A percentile compares a stretch with the other conserved stretches of the same genome.
Conservation (phyloP, 2,113 vertebrate genomes). For the Ageneiosus marmoratus region DNA sequence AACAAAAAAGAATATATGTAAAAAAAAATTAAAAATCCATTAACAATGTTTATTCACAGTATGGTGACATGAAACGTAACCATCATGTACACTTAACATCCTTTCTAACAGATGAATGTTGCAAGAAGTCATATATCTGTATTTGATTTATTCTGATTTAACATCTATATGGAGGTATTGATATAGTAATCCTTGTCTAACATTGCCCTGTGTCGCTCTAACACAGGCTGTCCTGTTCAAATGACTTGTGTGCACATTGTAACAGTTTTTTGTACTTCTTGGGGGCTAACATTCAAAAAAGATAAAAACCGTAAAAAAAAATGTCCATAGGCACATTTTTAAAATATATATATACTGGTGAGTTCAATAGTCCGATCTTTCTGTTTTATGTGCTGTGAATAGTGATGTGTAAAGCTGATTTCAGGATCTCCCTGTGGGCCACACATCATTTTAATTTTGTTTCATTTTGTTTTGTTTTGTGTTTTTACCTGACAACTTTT, state of each 20-base stretch:
- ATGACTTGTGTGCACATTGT: constrained; percentile 57
- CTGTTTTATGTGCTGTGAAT: constrained; percentile 62
- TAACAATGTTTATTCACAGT: constrained; percentile 32
- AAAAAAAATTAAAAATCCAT: neutral
- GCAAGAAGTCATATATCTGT: constrained; percentile 51
- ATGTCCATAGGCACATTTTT: constrained; percentile 64
- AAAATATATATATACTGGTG: constrained; percentile 56
- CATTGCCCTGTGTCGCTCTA: constrained; percentile 51
- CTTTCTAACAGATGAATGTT: constrained; percentile 52
- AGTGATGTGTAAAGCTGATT: constrained; percentile 37
- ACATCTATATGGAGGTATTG: constrained; percentile 49
- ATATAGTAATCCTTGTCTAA: constrained; percentile 50
- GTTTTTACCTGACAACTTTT: constrained; percentile 52
- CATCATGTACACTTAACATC: constrained; percentile 43
- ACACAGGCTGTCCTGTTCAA: constrained; percentile 53
- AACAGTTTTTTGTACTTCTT: constrained; percentile 47
- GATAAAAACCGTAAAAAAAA: constrained; percentile 46
- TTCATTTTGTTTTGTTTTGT: constrained; percentile 46
- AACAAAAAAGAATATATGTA: neutral
- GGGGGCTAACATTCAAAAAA: constrained; percentile 58
- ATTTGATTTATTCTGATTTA: constrained; percentile 47
- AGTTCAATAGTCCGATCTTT: constrained; percentile 56
- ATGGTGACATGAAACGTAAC: constrained; percentile 42
- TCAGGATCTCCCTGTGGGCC: constrained; percentile 44
- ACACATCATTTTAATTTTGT: constrained; percentile 54